Conservation (phyloP, 2,888 invertebrate species). For the Caprella mutica region DNA sequence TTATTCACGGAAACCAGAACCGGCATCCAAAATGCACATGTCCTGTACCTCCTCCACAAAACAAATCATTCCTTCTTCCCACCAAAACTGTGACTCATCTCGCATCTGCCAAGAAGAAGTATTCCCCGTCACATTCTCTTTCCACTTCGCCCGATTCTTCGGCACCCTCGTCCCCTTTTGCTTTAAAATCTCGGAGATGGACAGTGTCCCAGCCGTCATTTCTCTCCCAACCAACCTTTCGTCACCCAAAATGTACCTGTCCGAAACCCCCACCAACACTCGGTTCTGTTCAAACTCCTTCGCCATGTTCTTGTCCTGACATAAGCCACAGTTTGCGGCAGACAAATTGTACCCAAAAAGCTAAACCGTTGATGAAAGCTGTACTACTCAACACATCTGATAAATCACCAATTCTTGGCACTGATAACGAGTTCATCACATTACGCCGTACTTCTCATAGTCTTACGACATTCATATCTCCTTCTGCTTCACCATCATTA, state of each 20-base stretch:
- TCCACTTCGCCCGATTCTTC: not conserved
- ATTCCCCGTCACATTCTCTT: slow-evolving; percentile 12
- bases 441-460: not conserved
- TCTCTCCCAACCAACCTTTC: slow-evolving; percentile 5
- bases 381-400: slow-evolving; percentile 1
- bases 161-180: not conserved
- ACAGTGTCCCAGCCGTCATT: not conserved
- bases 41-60: slow-evolving; percentile 25
- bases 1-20: slow-evolving; percentile 17
- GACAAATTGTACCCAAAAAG: not conserved
- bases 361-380: slow-evolving; percentile 4
- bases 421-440: slow-evolving; percentile 10
- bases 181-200: too few relatives aligned
- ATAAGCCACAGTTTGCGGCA: not conserved
- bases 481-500: not conserved
- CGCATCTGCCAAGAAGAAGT: slow-evolving; percentile 7
- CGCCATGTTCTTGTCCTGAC: slow-evolving; percentile 22
- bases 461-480: not conserved
- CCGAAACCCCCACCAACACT: slow-evolving; percentile 16
- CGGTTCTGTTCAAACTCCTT: slow-evolving; percentile 10
- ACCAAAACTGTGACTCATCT: slow-evolving; percentile 7
- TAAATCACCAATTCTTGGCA: slow-evolving; percentile 13
- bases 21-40: slow-evolving; percentile 26
- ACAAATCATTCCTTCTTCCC: slow-evolving; percentile 16
- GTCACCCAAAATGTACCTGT: slow-evolving; percentile 28